Evolutionary conservation across 2,888 invertebrate species (phyloP), one percentile per base, ranked within the genome.

Genomic region (Oligia fasciuncula): DNA sequence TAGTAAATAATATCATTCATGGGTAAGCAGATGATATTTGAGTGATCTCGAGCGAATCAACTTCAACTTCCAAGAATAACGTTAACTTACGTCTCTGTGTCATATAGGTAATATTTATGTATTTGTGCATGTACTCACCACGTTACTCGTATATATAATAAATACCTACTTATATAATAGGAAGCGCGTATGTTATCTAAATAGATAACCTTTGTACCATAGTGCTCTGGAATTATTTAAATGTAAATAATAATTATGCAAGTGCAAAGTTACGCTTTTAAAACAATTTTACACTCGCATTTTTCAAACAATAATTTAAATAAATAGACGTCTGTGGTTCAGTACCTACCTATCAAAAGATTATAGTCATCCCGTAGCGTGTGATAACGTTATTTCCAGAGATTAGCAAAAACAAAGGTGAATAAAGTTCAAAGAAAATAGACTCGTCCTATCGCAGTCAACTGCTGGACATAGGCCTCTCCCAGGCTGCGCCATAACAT

Each of bases 131-230:
- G 9, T 71, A 73, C 43, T 60, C 6, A 65, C 40, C 35, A 67
- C 60, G 51, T 79, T 86, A 72, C 57, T 51, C 60, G 80, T 84
- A 85, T 40, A 85, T 40, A 77, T 86, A 85, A 49, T 49, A 49
- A 49, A 3, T 35, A 29, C 29, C 29, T 29, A 29, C 29, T 29
- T 29, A 35, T 46, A 11, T 46, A 11, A 46, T 13, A 49, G 85
- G 86, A 88, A 89, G 79, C 80, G 63, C 62, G 67, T 62, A 46
- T 74, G 76, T 86, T 88, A 89, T 87, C 86, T 71, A 51, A 73
- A 65, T 67, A 73, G 88, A 88, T 89, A 89, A 88, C 89, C 88
- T 78, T 76, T 87, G 80, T 68, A 80, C 65, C 74, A 79, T 74
- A 83, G 68, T 81, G 84, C 84, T 85, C 81, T 85, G 77, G 70